Percentiles rank a stretch among this genome's conserved stretches.
Conservation (phyloP, 2,797 vertebrate genomes). For the Graptemys geographica region DNA sequence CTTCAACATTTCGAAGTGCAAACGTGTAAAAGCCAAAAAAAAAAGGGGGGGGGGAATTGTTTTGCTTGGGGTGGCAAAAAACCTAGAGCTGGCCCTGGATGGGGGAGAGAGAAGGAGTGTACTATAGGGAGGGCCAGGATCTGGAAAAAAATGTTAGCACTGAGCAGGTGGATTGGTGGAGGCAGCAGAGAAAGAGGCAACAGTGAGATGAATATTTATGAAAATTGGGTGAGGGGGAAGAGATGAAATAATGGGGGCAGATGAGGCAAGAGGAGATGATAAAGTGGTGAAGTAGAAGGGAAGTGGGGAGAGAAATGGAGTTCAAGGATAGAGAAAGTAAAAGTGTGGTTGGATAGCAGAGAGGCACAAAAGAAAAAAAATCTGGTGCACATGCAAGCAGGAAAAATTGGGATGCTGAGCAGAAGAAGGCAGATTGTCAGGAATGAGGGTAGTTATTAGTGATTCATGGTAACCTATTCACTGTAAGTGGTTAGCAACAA, state of each 20-base stretch:
- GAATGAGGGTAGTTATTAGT: background rate
- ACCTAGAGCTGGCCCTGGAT: no score
- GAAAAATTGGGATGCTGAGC: background rate
- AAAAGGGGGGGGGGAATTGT: no score
- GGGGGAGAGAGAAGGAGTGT: background rate
- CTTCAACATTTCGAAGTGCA: conserved; percentile 46
- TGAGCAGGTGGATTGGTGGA: background rate
- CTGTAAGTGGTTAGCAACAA: background rate
- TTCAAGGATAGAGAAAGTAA: background rate
- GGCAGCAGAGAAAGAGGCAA: background rate
- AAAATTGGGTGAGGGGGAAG: background rate
- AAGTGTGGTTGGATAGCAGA: background rate
- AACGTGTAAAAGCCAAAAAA: no score
- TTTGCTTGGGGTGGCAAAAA: no score
- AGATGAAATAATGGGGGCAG: no score
- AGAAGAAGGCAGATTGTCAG: background rate
- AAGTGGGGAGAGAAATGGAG: background rate
- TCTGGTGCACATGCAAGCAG: background rate
- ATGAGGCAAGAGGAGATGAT: background rate
- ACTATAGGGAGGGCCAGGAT: background rate
- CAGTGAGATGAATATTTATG: background rate
- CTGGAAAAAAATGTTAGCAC: background rate
- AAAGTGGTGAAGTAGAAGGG: background rate
- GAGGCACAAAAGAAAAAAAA: background rate
- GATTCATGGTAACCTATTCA: background rate